These are phyloP conservation scores for Cinclus mexicanus DNA, from an alignment of 2,113 vertebrate genomes.

Conservation along the genomic window DNA sequence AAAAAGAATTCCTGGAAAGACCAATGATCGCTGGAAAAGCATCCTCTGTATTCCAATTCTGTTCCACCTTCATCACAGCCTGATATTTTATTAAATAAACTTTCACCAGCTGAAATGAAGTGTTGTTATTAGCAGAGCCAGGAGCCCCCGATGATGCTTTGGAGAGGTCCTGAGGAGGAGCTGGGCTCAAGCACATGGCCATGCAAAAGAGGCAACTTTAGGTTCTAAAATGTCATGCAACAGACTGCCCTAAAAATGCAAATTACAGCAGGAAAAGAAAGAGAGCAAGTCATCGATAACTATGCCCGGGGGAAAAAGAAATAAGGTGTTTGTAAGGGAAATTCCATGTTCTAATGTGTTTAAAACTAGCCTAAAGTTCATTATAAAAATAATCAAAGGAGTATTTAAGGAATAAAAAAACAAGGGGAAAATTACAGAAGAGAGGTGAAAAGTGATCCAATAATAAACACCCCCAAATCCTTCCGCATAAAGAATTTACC, in stretches of 20 bases:
- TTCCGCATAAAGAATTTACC: accelerated
- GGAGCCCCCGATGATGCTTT: constrained; percentile 72
- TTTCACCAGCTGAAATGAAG: constrained; percentile 74
- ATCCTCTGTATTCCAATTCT: not conserved
- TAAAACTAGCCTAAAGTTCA: not conserved
- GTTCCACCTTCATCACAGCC: constrained; percentile 43
- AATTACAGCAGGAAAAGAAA: constrained; percentile 62
- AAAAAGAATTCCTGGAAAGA: not conserved
- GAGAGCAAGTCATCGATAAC: constrained; percentile 27
- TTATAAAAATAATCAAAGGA: not conserved
- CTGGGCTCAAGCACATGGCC: constrained; percentile 78
- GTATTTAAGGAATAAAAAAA: not conserved
- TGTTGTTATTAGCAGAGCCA: constrained; percentile 74
- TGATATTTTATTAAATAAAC: constrained; percentile 78
- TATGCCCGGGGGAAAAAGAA: not conserved
- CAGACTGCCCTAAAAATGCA: constrained; percentile 60
- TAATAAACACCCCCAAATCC: accelerated
- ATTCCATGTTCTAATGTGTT: not conserved
- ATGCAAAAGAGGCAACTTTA: constrained; percentile 79
- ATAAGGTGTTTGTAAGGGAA: not conserved
- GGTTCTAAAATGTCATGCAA: constrained; percentile 45
- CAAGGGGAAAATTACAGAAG: accelerated
- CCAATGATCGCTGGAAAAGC: not conserved
- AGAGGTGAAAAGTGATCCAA: not conserved
- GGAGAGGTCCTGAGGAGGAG: constrained; percentile 67